These are phyloP conservation scores for Natrix natrix DNA, from an alignment of 2,797 vertebrate genomes.

Conservation along the genomic window DNA sequence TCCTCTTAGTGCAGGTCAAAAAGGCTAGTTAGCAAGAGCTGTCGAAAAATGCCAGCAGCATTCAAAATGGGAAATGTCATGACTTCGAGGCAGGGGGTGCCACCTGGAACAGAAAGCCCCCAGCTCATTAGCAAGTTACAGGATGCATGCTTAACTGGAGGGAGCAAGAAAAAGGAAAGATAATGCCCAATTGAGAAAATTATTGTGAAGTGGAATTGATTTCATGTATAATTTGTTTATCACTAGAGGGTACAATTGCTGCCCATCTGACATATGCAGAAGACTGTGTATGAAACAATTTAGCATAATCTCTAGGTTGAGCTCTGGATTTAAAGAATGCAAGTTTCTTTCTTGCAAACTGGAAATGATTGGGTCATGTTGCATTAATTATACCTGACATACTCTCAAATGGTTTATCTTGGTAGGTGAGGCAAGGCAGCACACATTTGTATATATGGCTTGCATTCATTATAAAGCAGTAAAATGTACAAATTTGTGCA, in stretches of 20 bases:
- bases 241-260: conserved; percentile 82
- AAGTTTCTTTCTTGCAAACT: conserved; percentile 74
- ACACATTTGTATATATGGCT: conserved; percentile 56
- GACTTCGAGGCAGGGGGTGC: conserved; percentile 83
- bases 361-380: conserved; percentile 75
- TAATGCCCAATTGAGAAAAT: conserved; percentile 81
- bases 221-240: conserved; percentile 92
- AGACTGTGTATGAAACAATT: conserved; percentile 78
- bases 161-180: conserved; percentile 74
- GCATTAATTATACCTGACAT: conserved; percentile 78
- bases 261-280: conserved; percentile 77
- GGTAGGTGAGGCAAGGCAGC: conserved; percentile 66
- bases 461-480: conserved; percentile 56
- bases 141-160: conserved; percentile 77
- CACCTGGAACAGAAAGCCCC: conserved; percentile 81
- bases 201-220: conserved; percentile 85
- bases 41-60: conserved; percentile 82
- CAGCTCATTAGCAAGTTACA: conserved; percentile 83
- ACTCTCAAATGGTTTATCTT: conserved; percentile 75
- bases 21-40: conserved; percentile 82
- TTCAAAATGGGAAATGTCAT: conserved; percentile 81
- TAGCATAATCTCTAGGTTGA: conserved; percentile 83
- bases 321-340: conserved; percentile 71
- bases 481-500: conserved; percentile 23
- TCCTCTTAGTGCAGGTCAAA: conserved; percentile 79